Evolutionary conservation across 2,888 invertebrate species (phyloP), one percentile per base, ranked within the genome.

Genomic region (Cheilosia soror): DNA sequence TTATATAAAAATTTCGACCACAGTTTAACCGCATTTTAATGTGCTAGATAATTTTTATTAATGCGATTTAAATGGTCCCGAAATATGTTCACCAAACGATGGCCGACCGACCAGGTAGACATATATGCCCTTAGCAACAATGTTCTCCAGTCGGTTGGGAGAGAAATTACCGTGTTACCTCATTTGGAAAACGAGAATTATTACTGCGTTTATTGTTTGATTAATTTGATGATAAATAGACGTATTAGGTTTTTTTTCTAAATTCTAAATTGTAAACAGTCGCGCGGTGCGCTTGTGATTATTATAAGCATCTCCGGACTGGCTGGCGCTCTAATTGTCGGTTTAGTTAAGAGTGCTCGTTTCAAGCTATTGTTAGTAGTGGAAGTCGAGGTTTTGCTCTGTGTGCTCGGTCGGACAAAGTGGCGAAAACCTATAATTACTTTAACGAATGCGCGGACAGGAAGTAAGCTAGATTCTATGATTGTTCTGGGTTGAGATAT

Each of bases 151-250:
- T 6, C 5, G 44, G 37, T 49, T 53, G n/a, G 40, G 5, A 33
- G 72, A 55, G 71, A 78, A 79, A 84, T 84, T 84, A 81, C 80
- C 76, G 85, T 85, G 85, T 85, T 85, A 81, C 85, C 80, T 85
- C 85, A 85, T 72, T 85, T 81, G 85, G 81, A 85, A 85, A 85
- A 85, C 81, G 85, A 85, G 85, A 85, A 85, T 85, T 85, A 81
- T 81, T 85, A 81, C 84, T 65, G 60, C 80, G 81, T 77, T 82
- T 82, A 86, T 86, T 82, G 82, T 86, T 81, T 86, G 86, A 86
- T 86, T 86, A 86, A 86, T 82, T 86, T 82, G 82, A 86, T 86
- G 82, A 86, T 86, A 86, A 86, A 82, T 82, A 86, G 82, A 69
- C 76, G 82, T 69, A 82, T 86, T 82, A 86, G 69, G 73, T 13